Conservation (phyloP, 2,797 vertebrate species). For the Zenarchopterus dispar region DNA sequence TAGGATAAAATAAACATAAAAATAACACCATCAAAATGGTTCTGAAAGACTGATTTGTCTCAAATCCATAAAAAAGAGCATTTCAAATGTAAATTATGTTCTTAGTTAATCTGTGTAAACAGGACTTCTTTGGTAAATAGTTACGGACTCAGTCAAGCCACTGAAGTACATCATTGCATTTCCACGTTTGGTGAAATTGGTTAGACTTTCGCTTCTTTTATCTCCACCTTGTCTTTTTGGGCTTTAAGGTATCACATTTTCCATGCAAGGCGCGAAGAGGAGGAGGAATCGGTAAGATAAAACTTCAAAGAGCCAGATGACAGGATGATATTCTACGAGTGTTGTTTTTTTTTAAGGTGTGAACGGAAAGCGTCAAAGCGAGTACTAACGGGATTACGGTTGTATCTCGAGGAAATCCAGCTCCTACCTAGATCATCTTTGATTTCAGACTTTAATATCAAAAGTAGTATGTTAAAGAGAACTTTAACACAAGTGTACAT, state of each 20-base stretch:
- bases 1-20: not conserved
- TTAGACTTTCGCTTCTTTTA: too few relatives aligned
- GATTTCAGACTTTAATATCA: conserved; percentile 6
- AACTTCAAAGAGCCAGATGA: conserved; percentile 46
- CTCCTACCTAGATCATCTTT: conserved; percentile 11
- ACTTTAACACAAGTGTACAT: not conserved
- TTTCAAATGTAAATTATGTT: too few relatives aligned
- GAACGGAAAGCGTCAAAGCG: conserved; percentile 39
- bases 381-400: conserved; percentile 37
- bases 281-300: conserved; percentile 53
- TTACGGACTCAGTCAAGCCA: too few relatives aligned
- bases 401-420: conserved; percentile 31
- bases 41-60: too few relatives aligned
- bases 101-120: too few relatives aligned
- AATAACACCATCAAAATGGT: too few relatives aligned
- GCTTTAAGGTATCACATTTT: too few relatives aligned
- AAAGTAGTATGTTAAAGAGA: not conserved
- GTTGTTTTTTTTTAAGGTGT: conserved; percentile 46
- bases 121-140: too few relatives aligned
- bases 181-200: too few relatives aligned
- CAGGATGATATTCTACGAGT: conserved; percentile 37
- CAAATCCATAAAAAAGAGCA: too few relatives aligned
- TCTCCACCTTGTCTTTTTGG: too few relatives aligned
- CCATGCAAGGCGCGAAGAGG: conserved; percentile 52
- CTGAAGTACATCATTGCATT: too few relatives aligned